Conservation (phyloP, 2,888 invertebrate genomes). For the Trisateles emortualis region DNA sequence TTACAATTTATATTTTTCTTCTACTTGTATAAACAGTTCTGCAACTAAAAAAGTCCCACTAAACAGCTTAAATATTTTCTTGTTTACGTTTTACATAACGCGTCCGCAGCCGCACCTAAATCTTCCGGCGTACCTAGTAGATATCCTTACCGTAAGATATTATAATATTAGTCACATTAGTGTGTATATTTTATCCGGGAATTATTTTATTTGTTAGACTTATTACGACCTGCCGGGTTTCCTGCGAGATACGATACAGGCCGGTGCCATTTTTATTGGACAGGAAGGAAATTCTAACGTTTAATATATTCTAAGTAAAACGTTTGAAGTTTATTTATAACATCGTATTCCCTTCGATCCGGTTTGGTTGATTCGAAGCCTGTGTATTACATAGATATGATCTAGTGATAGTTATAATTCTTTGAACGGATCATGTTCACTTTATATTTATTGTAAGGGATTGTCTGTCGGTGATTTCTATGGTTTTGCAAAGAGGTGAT, state of each 20-base stretch:
- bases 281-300: slow-evolving; percentile 85
- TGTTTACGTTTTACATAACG: slow-evolving; percentile 56
- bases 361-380: slow-evolving; percentile 47
- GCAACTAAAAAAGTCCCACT: no score
- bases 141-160: slow-evolving; percentile 81
- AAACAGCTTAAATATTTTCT: slow-evolving; percentile 20
- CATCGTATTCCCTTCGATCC: slow-evolving; percentile 53
- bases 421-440: slow-evolving; percentile 1
- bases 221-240: slow-evolving; percentile 80
- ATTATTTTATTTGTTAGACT: slow-evolving; percentile 85
- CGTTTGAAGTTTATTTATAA: slow-evolving; percentile 72
- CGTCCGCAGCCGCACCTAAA: slow-evolving; percentile 73
- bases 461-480: neutral
- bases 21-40: neutral
- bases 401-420: slow-evolving; percentile 1
- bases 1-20: no score
- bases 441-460: neutral
- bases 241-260: slow-evolving; percentile 77
- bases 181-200: slow-evolving; percentile 81
- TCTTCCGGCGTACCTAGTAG: slow-evolving; percentile 82
- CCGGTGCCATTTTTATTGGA: slow-evolving; percentile 81
- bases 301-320: slow-evolving; percentile 79
- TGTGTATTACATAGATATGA: slow-evolving; percentile 17
- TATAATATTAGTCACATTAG: slow-evolving; percentile 87
- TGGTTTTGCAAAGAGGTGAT: no score